Base-by-base conservation (phyloP, 1,140 invertebrate genomes). In the Micrasema longulum region DNA sequence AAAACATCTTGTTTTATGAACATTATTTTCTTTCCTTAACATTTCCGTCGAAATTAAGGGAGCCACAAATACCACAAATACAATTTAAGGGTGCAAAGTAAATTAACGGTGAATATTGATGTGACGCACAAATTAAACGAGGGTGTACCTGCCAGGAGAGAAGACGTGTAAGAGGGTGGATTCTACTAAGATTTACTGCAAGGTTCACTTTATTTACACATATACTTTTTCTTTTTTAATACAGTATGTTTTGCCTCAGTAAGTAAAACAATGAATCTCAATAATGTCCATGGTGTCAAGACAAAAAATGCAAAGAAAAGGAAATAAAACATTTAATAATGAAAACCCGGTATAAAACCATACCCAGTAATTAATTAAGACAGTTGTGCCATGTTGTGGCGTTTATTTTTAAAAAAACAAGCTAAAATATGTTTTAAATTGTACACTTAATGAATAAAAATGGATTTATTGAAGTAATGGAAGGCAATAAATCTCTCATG, bases 81-180 rank as follows among this genome's bases (percentile, higher is more conserved):
- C 73, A 75, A 75, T 75, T 75, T 75, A 69, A 55, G 73, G 43
- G 69, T 48, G 57, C 62, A 70, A 60, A 75, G 31, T 71, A 75
- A 75, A 71, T 75, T 75, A 75, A 64, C 69, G 43, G 55, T 69
- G 69, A 75, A 75, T 71, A 75, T 71, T 75, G 69, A 71, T 71
- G 73, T 53, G 69, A 67, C 45, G 48, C 38, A 36, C 26, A 75
- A 64, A 64, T 64, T 64, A 64, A 64, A 64, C 60, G 1, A 41
- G 43, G 23, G 45, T n/a, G 43, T 64, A 64, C 60, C 60, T 64
- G 55, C 35, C 55, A 2, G 12, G n/a, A n/a, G n/a, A 26, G 23
- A 55, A 12, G 11, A 12, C 23, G 31, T 14, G 5, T 31, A 12
- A 23, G 52, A 35, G 55, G 36, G 55, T 16, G 18, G 11, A 35